phyloP scores from a whole-genome alignment of 2,113 vertebrate genomes.

The Anguilla japonica region DNA sequence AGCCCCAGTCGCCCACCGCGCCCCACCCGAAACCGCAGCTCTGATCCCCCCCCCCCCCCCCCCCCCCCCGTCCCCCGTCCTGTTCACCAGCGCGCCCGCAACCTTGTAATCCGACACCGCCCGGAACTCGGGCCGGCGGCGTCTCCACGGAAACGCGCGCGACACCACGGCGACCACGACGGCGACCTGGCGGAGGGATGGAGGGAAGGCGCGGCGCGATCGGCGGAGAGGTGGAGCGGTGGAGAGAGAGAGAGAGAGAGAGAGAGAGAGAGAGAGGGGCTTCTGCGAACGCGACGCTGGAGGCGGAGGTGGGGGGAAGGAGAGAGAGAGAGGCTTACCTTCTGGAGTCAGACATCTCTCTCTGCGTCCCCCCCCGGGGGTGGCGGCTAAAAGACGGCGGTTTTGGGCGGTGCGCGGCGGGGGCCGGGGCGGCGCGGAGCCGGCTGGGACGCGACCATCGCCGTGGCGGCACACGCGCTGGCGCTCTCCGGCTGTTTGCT shows the following conservation, averaged over 20 bases:
- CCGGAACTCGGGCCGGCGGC: neutral
- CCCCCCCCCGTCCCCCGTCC: neutral
- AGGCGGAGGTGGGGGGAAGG: conserved; percentile 15
- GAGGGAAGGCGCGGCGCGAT: neutral
- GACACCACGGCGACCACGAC: neutral
- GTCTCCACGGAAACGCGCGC: neutral
- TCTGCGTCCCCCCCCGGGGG: conserved; percentile 16
- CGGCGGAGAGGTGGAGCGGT: neutral
- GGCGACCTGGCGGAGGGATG: neutral
- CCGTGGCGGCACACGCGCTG: conserved; percentile 40
- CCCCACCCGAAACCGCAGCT: neutral
- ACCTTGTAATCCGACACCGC: neutral
- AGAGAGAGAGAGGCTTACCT: neutral
- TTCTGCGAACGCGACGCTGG: neutral
- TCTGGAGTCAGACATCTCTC: neutral
- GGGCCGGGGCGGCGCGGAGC: conserved; percentile 43
- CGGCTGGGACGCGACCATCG: conserved; percentile 51
- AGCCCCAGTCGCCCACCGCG: neutral
- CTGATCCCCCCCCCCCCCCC: neutral
- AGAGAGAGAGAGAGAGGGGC: neutral
- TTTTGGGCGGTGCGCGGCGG: conserved; percentile 25
- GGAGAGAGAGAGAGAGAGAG: neutral
- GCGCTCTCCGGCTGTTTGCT: conserved; percentile 61
- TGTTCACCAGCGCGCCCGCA: neutral
- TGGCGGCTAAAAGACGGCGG: conserved; percentile 25